phyloP scores from a whole-genome alignment of 2,113 vertebrate species.

The Engystomops pustulosus region DNA sequence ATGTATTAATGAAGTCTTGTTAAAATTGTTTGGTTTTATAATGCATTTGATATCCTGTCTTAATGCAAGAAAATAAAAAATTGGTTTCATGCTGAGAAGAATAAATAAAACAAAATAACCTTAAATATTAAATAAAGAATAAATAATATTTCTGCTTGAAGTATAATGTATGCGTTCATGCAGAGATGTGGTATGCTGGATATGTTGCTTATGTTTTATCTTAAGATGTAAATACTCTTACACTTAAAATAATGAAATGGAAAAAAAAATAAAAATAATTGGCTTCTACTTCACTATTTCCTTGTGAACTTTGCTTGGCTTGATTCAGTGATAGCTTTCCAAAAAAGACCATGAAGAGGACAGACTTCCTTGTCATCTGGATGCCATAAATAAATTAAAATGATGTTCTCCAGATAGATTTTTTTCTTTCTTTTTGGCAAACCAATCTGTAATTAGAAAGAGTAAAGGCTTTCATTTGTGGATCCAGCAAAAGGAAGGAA shows the following conservation, averaged over 20 bases:
- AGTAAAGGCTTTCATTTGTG: conserved; percentile 80
- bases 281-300: conserved; percentile 71
- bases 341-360: conserved; percentile 77
- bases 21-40: too few relatives aligned
- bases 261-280: conserved; percentile 79
- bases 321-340: conserved; percentile 74
- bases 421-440: conserved; percentile 81
- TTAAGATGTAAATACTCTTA: neutral
- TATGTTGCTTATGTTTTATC: neutral
- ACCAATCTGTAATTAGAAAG: conserved; percentile 77
- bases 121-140: neutral
- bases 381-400: conserved; percentile 85
- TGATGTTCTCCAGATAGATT: conserved; percentile 80
- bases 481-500: conserved; percentile 78
- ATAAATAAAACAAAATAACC: neutral
- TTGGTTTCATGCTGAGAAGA: neutral
- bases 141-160: neutral
- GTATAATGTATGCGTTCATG: neutral
- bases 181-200: neutral
- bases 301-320: conserved; percentile 76
- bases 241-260: conserved; percentile 64
- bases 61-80: too few relatives aligned
- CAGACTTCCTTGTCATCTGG: conserved; percentile 81
- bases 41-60: too few relatives aligned
- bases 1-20: too few relatives aligned